Evolutionary conservation across 2,888 invertebrate genomes (phyloP).

Genomic region (Polyploca ridens): DNA sequence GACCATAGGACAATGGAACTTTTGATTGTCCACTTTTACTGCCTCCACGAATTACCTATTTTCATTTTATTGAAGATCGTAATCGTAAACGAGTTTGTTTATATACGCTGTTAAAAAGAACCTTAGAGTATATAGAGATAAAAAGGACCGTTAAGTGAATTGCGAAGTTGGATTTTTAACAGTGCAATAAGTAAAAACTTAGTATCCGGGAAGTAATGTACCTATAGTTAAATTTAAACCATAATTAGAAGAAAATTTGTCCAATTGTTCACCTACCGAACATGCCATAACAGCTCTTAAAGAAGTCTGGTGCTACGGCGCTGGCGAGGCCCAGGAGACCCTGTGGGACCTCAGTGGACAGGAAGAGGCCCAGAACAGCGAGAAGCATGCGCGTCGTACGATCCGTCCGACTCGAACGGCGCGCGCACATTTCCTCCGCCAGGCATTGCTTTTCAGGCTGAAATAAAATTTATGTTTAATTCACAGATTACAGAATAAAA

Average conservation of each 20-base stretch:
- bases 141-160: not conserved
- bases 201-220: too few relatives aligned
- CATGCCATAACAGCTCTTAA: conserved; percentile 91
- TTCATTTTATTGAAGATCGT: conserved; percentile 12
- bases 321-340: conserved; percentile 93
- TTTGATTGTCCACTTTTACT: not conserved
- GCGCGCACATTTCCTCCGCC: conserved; percentile 68
- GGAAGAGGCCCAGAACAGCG: conserved; percentile 93
- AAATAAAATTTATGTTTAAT: conserved; percentile 20
- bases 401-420: conserved; percentile 85
- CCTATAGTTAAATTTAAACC: too few relatives aligned
- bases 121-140: not conserved
- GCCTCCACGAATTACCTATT: conserved; percentile 6
- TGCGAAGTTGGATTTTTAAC: not conserved
- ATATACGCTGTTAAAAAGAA: not conserved
- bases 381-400: conserved; percentile 95
- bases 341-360: conserved; percentile 96
- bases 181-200: not conserved
- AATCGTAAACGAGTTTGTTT: conserved; percentile 13
- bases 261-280: conserved; percentile 84
- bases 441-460: conserved; percentile 77
- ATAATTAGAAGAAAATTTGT: too few relatives aligned
- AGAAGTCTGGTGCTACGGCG: conserved; percentile 91
- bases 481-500: too few relatives aligned
- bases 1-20: not conserved